phyloP scores from a whole-genome alignment of 2,888 invertebrate species.

The Eilema griseolum region DNA sequence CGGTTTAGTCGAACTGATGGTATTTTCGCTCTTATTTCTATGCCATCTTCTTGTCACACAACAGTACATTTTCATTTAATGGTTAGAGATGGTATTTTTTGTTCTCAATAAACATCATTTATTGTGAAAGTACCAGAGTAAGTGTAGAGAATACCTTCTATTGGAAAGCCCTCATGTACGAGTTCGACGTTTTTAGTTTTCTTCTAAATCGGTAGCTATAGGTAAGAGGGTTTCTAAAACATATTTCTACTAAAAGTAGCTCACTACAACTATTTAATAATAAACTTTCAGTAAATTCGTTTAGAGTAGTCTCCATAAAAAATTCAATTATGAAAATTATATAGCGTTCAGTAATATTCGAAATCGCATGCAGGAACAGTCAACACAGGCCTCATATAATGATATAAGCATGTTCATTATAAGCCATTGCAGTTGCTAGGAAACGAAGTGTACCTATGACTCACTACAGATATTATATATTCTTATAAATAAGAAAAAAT shows the following conservation, averaged over 20 bases:
- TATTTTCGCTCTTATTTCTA: neutral
- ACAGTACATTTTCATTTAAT: neutral
- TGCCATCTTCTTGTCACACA: neutral
- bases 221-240: neutral
- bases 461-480: slow-evolving; percentile 33
- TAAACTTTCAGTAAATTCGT: neutral
- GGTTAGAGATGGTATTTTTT: neutral
- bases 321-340: neutral
- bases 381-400: slow-evolving; percentile 11
- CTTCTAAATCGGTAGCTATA: neutral
- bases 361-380: neutral
- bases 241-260: neutral
- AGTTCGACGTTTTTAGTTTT: neutral
- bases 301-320: neutral
- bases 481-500: too few species aligned
- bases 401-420: slow-evolving; percentile 13
- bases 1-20: too few species aligned
- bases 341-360: neutral
- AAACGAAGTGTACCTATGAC: slow-evolving; percentile 36
- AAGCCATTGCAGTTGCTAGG: slow-evolving; percentile 42
- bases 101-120: neutral
- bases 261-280: neutral
- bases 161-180: neutral
- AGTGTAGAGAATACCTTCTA: neutral
- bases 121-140: neutral